phyloP scores from a whole-genome alignment of 2,113 vertebrate species.

The Rhinichthys klamathensis region DNA sequence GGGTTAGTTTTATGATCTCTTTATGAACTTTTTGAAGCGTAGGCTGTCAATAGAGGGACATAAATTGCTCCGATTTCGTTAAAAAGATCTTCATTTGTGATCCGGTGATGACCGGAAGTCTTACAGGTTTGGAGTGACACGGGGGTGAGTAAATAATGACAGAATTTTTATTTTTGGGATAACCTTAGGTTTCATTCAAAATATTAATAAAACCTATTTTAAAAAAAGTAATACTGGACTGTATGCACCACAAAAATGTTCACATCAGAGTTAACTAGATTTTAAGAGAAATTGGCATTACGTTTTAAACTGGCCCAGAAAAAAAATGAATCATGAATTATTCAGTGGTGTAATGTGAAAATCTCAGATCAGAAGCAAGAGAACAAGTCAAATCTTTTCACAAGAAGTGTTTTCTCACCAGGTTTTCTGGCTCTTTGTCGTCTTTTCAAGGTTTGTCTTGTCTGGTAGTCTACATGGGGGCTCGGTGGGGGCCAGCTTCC shows the following conservation, averaged over 20 bases:
- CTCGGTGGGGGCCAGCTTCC: constrained; percentile 91
- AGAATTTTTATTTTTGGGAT: too few species aligned
- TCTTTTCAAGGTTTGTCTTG: constrained; percentile 84
- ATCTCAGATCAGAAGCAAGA: background rate
- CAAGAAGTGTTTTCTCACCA: background rate
- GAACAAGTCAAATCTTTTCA: background rate
- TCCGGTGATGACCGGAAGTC: too few species aligned
- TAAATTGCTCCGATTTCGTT: too few species aligned
- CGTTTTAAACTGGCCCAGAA: background rate
- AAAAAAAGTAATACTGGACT: background rate
- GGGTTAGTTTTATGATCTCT: too few species aligned
- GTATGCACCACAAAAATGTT: background rate
- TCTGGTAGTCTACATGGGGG: constrained; percentile 94
- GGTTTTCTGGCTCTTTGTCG: background rate
- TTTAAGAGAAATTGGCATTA: background rate
- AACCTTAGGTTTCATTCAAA: background rate
- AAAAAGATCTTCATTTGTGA: too few species aligned
- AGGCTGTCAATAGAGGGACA: too few species aligned
- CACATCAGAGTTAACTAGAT: background rate
- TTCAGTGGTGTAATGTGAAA: background rate
- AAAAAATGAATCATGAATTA: background rate
- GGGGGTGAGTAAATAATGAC: too few species aligned
- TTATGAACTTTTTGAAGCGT: too few species aligned
- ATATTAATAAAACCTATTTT: background rate
- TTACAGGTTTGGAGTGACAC: too few species aligned